Conservation (phyloP, 1,140 invertebrate species). For the Sitophilus oryzae region DNA sequence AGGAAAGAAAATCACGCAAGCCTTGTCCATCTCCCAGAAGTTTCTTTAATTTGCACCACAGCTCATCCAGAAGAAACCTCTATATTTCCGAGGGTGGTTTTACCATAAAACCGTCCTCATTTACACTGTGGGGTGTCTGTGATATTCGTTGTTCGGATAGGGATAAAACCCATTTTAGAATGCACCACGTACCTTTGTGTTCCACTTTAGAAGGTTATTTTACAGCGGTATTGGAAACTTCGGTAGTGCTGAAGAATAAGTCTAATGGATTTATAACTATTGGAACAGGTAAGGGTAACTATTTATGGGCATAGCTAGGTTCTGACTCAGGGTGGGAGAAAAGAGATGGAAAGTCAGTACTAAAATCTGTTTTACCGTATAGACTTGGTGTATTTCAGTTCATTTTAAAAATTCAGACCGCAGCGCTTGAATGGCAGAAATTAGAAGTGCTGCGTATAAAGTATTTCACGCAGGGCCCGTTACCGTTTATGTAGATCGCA, state of each 20-base stretch:
- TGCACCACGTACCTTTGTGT: slow-evolving; percentile 31
- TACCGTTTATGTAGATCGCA: too few relatives aligned
- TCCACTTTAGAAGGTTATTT: slow-evolving; percentile 38
- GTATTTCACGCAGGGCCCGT: too few relatives aligned
- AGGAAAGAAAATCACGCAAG: slow-evolving; percentile 3
- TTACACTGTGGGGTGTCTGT: slow-evolving; percentile 25
- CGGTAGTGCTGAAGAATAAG: slow-evolving; percentile 31
- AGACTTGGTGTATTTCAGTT: too few relatives aligned
- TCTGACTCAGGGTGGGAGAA: too few relatives aligned
- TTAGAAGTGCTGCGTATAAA: too few relatives aligned
- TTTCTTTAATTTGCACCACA: slow-evolving; percentile 18
- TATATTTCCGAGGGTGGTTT: background rate
- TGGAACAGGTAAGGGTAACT: slow-evolving; percentile 25
- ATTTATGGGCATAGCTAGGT: too few relatives aligned
- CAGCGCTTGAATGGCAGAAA: too few relatives aligned
- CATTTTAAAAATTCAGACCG: too few relatives aligned
- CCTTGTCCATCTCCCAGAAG: slow-evolving; percentile 37
- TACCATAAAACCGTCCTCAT: slow-evolving; percentile 25
- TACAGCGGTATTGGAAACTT: slow-evolving; percentile 34
- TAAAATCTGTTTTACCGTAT: too few relatives aligned
- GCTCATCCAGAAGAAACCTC: slow-evolving; percentile 1
- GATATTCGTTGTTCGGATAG: slow-evolving; percentile 26
- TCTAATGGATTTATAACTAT: slow-evolving; percentile 44
- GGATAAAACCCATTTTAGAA: slow-evolving; percentile 23
- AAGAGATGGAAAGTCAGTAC: background rate